These are phyloP conservation scores for Scalopus aquaticus DNA, from an alignment of 2,113 vertebrate species.

Conservation along the genomic window DNA sequence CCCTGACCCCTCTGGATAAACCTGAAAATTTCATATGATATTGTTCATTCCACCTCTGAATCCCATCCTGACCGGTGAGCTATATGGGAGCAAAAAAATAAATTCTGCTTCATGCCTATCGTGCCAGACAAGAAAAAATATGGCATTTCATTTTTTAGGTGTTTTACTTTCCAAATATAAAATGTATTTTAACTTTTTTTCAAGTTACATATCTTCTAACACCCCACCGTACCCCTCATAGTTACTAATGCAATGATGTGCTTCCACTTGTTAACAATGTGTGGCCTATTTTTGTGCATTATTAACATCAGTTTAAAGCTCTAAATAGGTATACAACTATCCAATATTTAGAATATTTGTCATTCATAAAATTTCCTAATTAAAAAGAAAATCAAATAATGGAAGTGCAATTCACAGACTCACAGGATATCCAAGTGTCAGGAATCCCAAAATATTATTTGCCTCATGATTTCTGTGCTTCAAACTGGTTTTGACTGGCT, in stretches of 20 bases:
- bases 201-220: background rate
- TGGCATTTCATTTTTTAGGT: background rate
- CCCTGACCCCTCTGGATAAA: slow-evolving; percentile 41
- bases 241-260: background rate
- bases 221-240: background rate
- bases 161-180: background rate
- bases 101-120: background rate
- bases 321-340: background rate
- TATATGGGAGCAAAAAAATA: background rate
- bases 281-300: background rate
- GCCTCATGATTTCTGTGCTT: background rate
- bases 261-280: background rate
- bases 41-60: background rate
- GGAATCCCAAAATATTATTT: background rate
- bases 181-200: background rate
- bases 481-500: too few relatives aligned
- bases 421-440: background rate
- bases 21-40: slow-evolving; percentile 38
- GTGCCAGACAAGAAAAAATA: background rate
- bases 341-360: background rate
- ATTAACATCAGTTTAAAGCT: background rate
- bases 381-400: background rate
- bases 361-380: background rate
- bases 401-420: background rate
- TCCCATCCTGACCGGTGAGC: background rate